Evolutionary conservation across 2,113 vertebrate species (phyloP).

Genomic region (Aegotheles bennettii): DNA sequence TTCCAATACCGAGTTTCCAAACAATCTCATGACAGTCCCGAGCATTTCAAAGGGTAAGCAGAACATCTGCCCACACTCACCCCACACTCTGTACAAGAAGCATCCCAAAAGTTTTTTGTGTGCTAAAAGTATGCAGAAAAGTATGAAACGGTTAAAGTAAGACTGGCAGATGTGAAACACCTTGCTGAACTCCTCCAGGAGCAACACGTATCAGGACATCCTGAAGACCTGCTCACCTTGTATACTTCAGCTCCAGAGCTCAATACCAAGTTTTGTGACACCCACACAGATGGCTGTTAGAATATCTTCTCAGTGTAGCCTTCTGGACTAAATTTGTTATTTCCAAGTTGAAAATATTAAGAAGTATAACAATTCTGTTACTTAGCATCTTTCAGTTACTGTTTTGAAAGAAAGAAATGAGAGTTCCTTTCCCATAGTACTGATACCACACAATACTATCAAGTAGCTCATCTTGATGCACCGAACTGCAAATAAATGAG

Average conservation of each 20-base stretch:
- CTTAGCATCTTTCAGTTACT: not conserved
- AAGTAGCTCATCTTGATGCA: not conserved
- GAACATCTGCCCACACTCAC: not conserved
- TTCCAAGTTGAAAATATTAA: not conserved
- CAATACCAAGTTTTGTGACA: not conserved
- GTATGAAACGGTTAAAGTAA: not conserved
- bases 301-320: not conserved
- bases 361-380: not conserved
- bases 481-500: not conserved
- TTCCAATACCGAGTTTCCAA: not conserved
- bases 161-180: not conserved
- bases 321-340: not conserved
- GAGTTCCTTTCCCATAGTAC: not conserved
- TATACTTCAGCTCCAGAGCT: not conserved
- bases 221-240: not conserved
- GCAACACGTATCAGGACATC: not conserved
- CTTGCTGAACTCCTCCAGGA: not conserved
- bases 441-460: not conserved
- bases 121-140: not conserved
- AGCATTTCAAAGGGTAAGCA: not conserved
- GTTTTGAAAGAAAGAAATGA: not conserved
- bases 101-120: not conserved
- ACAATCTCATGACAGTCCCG: not conserved
- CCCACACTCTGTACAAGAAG: not conserved
- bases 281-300: too few relatives aligned